Evolutionary conservation across 2,113 vertebrate genomes (phyloP).

Genomic region (Sitta europaea): DNA sequence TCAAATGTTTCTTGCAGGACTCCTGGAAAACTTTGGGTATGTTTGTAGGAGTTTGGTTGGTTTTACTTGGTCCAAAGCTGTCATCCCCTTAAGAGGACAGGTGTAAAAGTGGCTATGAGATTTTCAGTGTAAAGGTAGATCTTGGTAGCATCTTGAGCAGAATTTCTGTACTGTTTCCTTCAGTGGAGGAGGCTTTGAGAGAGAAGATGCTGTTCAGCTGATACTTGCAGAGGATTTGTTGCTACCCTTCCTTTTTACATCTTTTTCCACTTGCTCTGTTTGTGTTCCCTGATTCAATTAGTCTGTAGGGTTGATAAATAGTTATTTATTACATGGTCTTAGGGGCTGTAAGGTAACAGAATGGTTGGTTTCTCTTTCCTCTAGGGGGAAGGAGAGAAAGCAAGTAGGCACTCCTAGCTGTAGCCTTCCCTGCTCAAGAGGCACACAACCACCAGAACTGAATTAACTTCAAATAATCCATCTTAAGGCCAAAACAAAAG

Average conservation of each 20-base stretch:
- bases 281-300: fast-evolving
- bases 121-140: not conserved
- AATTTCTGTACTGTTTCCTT: not conserved
- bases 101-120: not conserved
- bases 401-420: not conserved
- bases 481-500: not conserved
- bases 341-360: not conserved
- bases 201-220: not conserved
- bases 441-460: not conserved
- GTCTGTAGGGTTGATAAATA: not conserved
- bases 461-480: not conserved
- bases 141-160: not conserved
- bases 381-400: not conserved
- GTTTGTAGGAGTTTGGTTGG: not conserved
- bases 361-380: not conserved
- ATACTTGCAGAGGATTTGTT: not conserved
- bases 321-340: not conserved
- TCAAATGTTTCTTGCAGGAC: not conserved
- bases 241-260: not conserved
- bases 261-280: not conserved
- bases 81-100: not conserved
- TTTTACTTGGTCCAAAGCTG: not conserved
- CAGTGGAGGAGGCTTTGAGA: not conserved
- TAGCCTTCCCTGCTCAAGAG: not conserved
- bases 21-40: fast-evolving